Evolutionary conservation across 2,888 invertebrate species (phyloP).

Genomic region (Lycaena phlaeas): DNA sequence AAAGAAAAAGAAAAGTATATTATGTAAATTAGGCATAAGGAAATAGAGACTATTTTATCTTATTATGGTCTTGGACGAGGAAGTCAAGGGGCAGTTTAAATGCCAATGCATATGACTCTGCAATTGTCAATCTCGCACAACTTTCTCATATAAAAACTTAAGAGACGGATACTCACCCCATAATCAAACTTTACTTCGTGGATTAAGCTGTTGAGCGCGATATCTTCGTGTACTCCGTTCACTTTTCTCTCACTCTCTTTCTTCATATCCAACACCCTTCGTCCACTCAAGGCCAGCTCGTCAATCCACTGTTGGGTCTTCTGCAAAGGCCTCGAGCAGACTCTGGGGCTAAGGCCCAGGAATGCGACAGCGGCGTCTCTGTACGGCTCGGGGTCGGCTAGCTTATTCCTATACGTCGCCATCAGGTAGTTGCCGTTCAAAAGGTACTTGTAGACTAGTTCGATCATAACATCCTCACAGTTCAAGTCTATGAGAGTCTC

Average conservation of each 20-base stretch:
- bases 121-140: too few relatives aligned
- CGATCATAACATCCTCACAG: constrained; percentile 97
- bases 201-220: constrained; percentile 54
- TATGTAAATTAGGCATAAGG: too few relatives aligned
- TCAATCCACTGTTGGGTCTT: constrained; percentile 52
- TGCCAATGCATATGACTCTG: too few relatives aligned
- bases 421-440: constrained; percentile 50
- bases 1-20: too few relatives aligned
- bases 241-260: constrained; percentile 37
- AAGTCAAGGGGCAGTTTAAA: too few relatives aligned
- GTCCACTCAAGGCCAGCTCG: constrained; percentile 45
- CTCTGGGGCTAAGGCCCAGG: constrained; percentile 73
- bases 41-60: too few relatives aligned
- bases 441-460: constrained; percentile 89
- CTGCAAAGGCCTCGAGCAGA: constrained; percentile 59
- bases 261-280: constrained; percentile 43
- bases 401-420: constrained; percentile 37
- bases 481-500: constrained; percentile 92
- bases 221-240: constrained; percentile 51
- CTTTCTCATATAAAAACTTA: too few relatives aligned
- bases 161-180: constrained; percentile 59
- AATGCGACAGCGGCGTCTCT: constrained; percentile 55
- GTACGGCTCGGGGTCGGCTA: constrained; percentile 47
- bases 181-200: constrained; percentile 57
- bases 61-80: too few relatives aligned